Conservation (phyloP, 2,888 invertebrate genomes). For the Drosophila demipolita region DNA sequence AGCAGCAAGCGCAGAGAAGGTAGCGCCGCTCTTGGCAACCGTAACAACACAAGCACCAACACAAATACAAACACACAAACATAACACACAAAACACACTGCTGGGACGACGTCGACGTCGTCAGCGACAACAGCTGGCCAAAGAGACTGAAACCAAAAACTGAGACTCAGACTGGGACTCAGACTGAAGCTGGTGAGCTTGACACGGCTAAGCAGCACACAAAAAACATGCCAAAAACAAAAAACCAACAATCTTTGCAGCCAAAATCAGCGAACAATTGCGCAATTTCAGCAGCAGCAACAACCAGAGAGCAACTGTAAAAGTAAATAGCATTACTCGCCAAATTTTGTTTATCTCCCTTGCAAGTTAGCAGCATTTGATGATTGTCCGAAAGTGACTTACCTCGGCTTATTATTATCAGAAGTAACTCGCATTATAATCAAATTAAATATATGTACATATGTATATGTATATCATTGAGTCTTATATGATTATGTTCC, state of each 20-base stretch:
- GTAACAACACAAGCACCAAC: constrained; percentile 46
- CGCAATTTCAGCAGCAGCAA: constrained; percentile 71
- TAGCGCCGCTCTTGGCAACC: constrained; percentile 49
- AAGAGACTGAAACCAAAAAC: constrained; percentile 53
- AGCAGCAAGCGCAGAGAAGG: constrained; percentile 55
- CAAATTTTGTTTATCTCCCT: constrained; percentile 35
- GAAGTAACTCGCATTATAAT: not conserved
- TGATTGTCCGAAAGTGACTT: constrained; percentile 37
- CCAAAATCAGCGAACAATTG: constrained; percentile 72
- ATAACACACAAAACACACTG: not conserved
- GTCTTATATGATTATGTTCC: not conserved
- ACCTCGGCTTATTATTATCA: constrained; percentile 3
- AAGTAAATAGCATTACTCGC: constrained; percentile 32
- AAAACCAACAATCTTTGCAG: constrained; percentile 48
- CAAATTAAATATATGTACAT: not conserved
- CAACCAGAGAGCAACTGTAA: constrained; percentile 43
- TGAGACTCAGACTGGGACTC: constrained; percentile 21
- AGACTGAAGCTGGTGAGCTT: constrained; percentile 20
- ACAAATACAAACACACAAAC: constrained; percentile 22
- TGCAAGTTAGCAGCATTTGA: constrained; percentile 14
- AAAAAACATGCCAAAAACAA: constrained; percentile 41
- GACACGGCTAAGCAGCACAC: constrained; percentile 35
- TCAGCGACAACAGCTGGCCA: constrained; percentile 52
- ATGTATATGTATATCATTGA: not conserved
- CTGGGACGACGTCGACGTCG: constrained; percentile 28